A percentile compares a stretch with the other conserved stretches of the same genome.
Evolutionary conservation across 2,888 invertebrate species (phyloP).

Genomic region (Sussaba pulchella): DNA sequence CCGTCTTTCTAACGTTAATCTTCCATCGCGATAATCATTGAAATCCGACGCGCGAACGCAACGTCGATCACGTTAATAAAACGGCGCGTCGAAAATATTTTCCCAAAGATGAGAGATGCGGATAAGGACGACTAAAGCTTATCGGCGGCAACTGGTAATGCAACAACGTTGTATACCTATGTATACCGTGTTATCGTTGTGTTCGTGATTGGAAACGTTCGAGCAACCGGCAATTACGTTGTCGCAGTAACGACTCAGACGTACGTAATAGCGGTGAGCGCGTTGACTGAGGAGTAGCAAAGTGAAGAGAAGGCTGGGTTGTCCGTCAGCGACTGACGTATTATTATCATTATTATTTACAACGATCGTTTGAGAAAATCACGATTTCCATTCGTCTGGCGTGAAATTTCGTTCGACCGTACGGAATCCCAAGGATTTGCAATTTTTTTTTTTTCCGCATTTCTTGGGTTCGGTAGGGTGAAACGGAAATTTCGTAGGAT

Average conservation of each 20-base stretch:
- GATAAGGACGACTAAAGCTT: slow-evolving; percentile 36
- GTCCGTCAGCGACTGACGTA: slow-evolving; percentile 62
- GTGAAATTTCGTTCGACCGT: slow-evolving; percentile 34
- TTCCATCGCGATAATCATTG: slow-evolving; percentile 42
- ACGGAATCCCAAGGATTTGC: not conserved
- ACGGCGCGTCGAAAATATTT: slow-evolving; percentile 41
- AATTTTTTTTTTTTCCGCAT: not conserved
- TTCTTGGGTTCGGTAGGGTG: no score
- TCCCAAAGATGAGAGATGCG: slow-evolving; percentile 45
- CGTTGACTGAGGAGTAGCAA: slow-evolving; percentile 56
- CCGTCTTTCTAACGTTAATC: slow-evolving; percentile 27
- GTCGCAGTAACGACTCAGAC: slow-evolving; percentile 66
- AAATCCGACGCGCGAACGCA: slow-evolving; percentile 28
- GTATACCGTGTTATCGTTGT: slow-evolving; percentile 57
- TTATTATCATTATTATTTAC: slow-evolving; percentile 65
- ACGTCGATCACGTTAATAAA: slow-evolving; percentile 47
- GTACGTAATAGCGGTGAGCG: slow-evolving; percentile 58
- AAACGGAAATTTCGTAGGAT: no score
- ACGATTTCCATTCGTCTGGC: slow-evolving; percentile 52
- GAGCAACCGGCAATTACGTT: slow-evolving; percentile 71
- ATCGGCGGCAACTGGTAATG: slow-evolving; percentile 33
- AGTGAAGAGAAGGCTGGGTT: slow-evolving; percentile 55
- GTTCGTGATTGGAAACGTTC: slow-evolving; percentile 64
- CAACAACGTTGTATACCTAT: not conserved
- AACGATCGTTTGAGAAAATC: slow-evolving; percentile 61